Evolutionary conservation across 2,888 invertebrate species (phyloP).

Genomic region (Metallyticus violacea): DNA sequence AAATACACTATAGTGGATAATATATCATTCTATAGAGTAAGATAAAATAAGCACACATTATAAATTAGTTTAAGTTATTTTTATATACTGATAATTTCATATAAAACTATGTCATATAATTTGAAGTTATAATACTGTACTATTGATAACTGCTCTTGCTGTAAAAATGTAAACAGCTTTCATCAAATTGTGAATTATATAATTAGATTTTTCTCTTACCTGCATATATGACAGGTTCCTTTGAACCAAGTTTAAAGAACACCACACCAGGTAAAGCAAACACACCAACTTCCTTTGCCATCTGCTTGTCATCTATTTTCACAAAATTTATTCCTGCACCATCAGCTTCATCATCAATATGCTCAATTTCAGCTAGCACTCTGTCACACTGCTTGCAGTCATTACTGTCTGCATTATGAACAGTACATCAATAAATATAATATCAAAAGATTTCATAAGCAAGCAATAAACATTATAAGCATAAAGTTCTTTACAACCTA

Average conservation of each 20-base stretch:
- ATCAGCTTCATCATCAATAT: constrained; percentile 92
- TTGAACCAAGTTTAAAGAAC: constrained; percentile 83
- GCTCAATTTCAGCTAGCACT: constrained; percentile 83
- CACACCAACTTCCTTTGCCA: constrained; percentile 85
- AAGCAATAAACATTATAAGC: too few species aligned
- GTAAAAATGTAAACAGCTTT: too few species aligned
- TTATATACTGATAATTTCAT: too few species aligned
- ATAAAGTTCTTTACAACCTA: too few species aligned
- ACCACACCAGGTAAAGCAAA: constrained; percentile 87
- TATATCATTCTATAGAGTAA: too few species aligned
- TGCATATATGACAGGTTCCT: constrained; percentile 88
- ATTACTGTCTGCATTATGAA: constrained; percentile 72
- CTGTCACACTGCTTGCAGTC: constrained; percentile 92
- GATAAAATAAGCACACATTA: too few species aligned
- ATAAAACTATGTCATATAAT: too few species aligned
- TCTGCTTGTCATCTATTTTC: constrained; percentile 82
- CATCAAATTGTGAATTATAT: too few species aligned
- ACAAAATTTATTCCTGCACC: constrained; percentile 88
- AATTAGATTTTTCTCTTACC: constrained; percentile 60
- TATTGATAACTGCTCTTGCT: too few species aligned
- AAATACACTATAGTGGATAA: too few species aligned
- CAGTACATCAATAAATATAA: neutral
- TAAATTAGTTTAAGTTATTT: too few species aligned
- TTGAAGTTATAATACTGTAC: too few species aligned
- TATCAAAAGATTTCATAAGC: neutral